Evolutionary conservation across 23 tunicate genomes (phyloP), one percentile per base, ranked within the genome.

Genomic region (Clavelina lepadiformis): DNA sequence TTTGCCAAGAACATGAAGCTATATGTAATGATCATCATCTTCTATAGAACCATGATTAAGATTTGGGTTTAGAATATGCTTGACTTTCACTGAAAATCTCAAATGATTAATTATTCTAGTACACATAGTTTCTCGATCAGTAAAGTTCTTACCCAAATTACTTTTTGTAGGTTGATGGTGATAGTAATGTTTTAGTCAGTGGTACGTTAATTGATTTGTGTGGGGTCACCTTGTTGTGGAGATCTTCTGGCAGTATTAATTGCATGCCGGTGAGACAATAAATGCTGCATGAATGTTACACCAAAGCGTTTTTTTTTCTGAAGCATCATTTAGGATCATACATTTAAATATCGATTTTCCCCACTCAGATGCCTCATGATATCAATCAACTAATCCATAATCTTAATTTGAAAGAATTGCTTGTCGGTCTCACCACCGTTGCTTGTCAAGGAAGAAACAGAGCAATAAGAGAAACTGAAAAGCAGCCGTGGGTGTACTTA

Each of bases 401-500:
- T 51, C 49, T 92, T 33, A 92, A 92, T 78, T 74, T 35, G 0
- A 78, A 63, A 1, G 93, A 92, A 28, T 92, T 93, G 51, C 98
- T 93, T 7, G 98, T 92, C 23, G 98, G 98, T 15, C 71, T 92
- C 32, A 73, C 98, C 27, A 92, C 98, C 1, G 75, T 92, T 7
- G 91, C 91, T 11, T 92, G 83, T 59, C 86, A 86, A 0, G 63
- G 78, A 31, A 51, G 85, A 32, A 56, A 56, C 25, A 56, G 77
- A 5, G 85, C 95, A 3, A 65, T 77, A 21, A 49, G 63, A 28
- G 80, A 71, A 66, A 78, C 74, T 3, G 85, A 88, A 18, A 80
- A 80, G 36, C 98, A 92, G 51, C 98, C 98, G 5, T 92, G 91
- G 86, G 91, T 83, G n/a, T 92, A 92, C 63, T 49, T 92, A 44